Base-by-base conservation (phyloP, 2,888 invertebrate genomes). In the Melanargia galathea region DNA sequence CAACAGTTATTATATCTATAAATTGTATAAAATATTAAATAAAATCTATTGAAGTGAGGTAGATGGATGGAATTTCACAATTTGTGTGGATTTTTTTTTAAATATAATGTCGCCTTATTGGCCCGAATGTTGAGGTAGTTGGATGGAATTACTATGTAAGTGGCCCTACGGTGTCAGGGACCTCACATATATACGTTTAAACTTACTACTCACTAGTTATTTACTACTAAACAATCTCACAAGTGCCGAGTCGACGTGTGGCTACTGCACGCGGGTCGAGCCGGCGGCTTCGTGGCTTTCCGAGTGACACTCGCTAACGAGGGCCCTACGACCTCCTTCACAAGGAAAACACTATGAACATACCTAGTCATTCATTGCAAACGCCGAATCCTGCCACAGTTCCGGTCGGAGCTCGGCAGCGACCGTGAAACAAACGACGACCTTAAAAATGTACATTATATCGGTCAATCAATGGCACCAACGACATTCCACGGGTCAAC, bases 1-100 rank as follows among this genome's bases (percentile, higher is more conserved):
- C 90, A 91, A 90, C 90, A 89, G 86, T 88, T 88, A 86, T 83
- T 87, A 90, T 86, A 90, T 87, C 90, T 91, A 91, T 90, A 91
- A 90, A 90, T 90, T 89, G 90, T 91, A 91, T 91, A 91, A 91
- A 91, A 91, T 90, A 91, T 90, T 90, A 91, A 91, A 90, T 92
- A 92, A 92, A 90, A 91, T 92, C 91, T 91, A 92, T 91, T 91
- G 91, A 92, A 92, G 92, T 93, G 94, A 94, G 94, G 94, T 94
- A 94, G 94, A 92, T 93, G 94, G 94, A 94, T 94, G 94, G 94
- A 94, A 93, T 94, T 90, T 92, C 91, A 91, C 89, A 90, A 83
- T 90, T 90, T 90, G 89, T 89, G 89, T 91, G 90, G 90, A 90
- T 90, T 86, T 86, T 78, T 82, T 81, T 78, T 78, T n/a, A n/a